phyloP scores from a whole-genome alignment of 2,113 vertebrate species.

The Gopherus flavomarginatus region DNA sequence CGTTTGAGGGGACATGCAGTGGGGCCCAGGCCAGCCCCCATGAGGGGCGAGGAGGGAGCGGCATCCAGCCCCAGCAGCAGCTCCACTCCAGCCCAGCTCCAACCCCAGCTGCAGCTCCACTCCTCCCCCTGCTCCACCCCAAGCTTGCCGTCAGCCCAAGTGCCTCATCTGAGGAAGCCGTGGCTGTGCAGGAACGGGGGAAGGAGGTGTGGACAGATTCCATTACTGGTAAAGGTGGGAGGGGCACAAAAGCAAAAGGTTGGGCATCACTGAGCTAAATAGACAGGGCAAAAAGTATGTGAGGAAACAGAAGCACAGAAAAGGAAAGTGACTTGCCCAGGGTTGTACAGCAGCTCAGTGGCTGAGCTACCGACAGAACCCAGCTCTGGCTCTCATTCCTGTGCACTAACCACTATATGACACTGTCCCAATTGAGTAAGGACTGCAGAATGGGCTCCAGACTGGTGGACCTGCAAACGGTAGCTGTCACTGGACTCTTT shows the following conservation, averaged over 20 bases:
- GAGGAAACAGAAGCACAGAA: constrained; percentile 20
- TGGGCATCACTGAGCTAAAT: neutral
- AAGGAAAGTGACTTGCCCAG: constrained; percentile 5
- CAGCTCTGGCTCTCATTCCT: neutral
- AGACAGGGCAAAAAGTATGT: neutral
- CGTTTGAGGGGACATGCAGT: too few species aligned
- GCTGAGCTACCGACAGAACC: neutral
- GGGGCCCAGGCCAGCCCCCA: too few species aligned
- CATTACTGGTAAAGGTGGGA: neutral
- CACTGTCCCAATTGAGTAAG: neutral
- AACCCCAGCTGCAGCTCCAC: fast-evolving
- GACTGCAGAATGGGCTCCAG: neutral
- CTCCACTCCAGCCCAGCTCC: too few species aligned
- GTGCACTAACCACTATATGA: neutral
- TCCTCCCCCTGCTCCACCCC: neutral
- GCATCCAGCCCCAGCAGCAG: neutral
- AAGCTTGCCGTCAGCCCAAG: neutral
- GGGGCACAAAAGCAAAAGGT: neutral
- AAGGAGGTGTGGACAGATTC: neutral
- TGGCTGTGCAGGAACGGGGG: neutral
- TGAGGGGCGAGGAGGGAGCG: neutral
- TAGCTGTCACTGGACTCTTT: neutral
- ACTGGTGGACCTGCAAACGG: neutral
- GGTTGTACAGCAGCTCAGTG: neutral
- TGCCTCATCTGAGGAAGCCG: neutral